These are phyloP conservation scores for Clarias laeviceps DNA, from an alignment of 2,797 vertebrate species.

Conservation along the genomic window DNA sequence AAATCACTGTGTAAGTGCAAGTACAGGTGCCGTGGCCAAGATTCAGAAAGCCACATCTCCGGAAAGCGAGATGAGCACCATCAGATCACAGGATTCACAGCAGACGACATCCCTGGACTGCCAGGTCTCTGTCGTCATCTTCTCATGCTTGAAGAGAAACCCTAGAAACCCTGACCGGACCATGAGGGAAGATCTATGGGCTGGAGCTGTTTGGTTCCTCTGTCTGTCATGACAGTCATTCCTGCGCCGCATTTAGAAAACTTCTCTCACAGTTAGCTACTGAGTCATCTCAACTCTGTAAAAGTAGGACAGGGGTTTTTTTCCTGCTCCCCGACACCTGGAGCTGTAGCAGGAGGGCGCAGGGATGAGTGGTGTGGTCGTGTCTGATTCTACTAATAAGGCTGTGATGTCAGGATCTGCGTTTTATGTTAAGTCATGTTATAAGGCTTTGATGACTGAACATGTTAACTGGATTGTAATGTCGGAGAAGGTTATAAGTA, in stretches of 20 bases:
- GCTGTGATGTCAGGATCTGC: neutral
- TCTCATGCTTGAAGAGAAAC: constrained; percentile 56
- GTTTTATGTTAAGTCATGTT: neutral
- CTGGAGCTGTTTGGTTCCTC: constrained; percentile 52
- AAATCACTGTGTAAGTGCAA: constrained; percentile 41
- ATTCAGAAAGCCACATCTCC: constrained; percentile 21
- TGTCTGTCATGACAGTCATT: constrained; percentile 64
- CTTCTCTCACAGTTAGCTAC: constrained; percentile 64
- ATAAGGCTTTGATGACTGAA: neutral
- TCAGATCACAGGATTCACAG: neutral
- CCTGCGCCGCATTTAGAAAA: constrained; percentile 69
- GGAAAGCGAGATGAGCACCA: constrained; percentile 33
- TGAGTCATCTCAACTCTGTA: constrained; percentile 56
- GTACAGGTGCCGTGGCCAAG: constrained; percentile 52
- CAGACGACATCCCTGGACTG: constrained; percentile 39
- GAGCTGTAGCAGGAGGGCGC: constrained; percentile 45
- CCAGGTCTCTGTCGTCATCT: constrained; percentile 53
- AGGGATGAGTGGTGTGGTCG: neutral
- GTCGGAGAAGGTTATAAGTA: no score
- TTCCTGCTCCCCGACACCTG: constrained; percentile 43
- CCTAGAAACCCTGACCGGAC: constrained; percentile 35
- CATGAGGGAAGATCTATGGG: constrained; percentile 51
- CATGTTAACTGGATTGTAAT: neutral
- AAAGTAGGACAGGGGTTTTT: constrained; percentile 51
- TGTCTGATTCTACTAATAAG: neutral